Evolutionary conservation across 1,140 invertebrate species (phyloP), one percentile per base, ranked within the genome.

Genomic region (Pachypeltis micranthus): DNA sequence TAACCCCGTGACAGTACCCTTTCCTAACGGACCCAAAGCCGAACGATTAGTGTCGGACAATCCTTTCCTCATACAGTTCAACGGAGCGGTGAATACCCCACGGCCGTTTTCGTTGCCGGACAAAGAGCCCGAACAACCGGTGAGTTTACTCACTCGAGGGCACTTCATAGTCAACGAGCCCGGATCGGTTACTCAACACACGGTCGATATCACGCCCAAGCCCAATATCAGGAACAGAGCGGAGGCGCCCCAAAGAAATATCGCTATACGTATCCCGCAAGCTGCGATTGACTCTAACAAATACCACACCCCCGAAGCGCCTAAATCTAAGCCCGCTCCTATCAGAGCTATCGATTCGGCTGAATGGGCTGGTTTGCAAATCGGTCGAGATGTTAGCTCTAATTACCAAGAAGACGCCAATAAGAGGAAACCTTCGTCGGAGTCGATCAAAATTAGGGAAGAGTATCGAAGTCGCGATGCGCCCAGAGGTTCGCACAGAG

Each of bases 221-320:
- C 57, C 57, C n/a, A 59, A 31, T n/a, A 28, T 14, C 28, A 31
- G 29, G 31, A 28, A 28, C 2, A 31, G 57, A 29, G 29, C 10
- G 19, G 29, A 63, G 44, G 54, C 31, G 24, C 23, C 60, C 2
- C 26, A 34, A 54, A 57, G 55, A 63, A 51, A 54, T 2, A 63
- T 63, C 26, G 27, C 62, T n/a, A 63, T 63, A 23, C 23, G 55
- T 34, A 31, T 63, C 27, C 62, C 62, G n/a, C 47, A 63, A 1
- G 10, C 54, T 19, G 31, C 55, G 44, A 54, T 59, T 12, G 57
- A 59, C 31, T 59, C 29, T n/a, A 59, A 59, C 28, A 59, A 59
- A 34, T 54, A 10, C 16, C 4, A 51, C 21, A 51, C 4, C 47
- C 12, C 4, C 47, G 47, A 51, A 7, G 47, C 12, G 19, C 4